These are phyloP conservation scores for Mus minutoides DNA, from an alignment of 2,797 vertebrate species.

Conservation along the genomic window DNA sequence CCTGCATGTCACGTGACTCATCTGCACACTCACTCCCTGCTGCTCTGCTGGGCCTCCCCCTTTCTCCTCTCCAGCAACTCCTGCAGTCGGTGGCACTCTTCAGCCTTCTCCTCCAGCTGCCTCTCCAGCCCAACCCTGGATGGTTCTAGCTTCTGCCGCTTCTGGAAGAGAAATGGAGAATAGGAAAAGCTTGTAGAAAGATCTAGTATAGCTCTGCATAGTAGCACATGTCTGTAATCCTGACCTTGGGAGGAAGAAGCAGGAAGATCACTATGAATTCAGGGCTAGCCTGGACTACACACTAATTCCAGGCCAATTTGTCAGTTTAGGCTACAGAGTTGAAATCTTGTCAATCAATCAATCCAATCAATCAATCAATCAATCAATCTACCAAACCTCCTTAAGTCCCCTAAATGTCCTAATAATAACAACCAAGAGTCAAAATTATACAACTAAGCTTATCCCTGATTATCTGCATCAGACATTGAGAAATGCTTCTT, in stretches of 20 bases:
- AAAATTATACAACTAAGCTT: neutral
- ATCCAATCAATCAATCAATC: neutral
- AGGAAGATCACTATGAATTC: neutral
- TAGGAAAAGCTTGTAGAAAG: neutral
- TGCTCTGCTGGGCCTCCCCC: constrained; percentile 90
- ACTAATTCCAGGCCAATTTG: neutral
- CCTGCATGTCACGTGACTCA: neutral
- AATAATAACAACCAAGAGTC: neutral
- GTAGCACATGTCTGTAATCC: neutral
- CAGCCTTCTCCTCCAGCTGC: constrained; percentile 90
- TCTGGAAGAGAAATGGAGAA: constrained; percentile 69
- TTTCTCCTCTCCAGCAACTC: constrained; percentile 90
- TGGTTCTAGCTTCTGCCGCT: constrained; percentile 81
- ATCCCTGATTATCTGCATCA: neutral
- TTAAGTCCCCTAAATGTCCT: neutral
- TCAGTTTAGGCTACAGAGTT: neutral
- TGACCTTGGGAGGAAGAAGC: neutral
- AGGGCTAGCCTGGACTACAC: neutral
- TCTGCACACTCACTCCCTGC: constrained; percentile 91
- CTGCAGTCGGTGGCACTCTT: constrained; percentile 91
- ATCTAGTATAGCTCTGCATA: neutral
- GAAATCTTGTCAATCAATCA: neutral
- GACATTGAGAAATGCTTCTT: neutral
- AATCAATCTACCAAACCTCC: neutral
- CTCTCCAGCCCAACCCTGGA: constrained; percentile 85